Conservation (phyloP, 2,797 vertebrate genomes). For the Acipenser ruthenus region DNA sequence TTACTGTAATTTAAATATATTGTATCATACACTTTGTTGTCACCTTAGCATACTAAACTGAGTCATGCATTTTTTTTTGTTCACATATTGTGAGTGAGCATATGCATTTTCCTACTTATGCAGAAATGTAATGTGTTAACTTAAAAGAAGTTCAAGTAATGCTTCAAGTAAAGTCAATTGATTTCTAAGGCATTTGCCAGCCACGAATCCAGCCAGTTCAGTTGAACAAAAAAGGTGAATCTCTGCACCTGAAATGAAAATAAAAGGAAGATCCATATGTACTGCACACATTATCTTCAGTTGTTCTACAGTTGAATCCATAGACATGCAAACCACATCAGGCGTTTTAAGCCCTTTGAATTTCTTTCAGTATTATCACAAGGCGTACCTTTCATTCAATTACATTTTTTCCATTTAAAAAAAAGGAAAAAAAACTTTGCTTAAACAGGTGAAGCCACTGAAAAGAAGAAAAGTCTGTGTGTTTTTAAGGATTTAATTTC, state of each 20-base stretch:
- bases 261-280: conserved; percentile 32
- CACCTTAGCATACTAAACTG: not conserved
- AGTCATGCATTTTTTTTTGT: too few species aligned
- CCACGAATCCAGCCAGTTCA: not conserved
- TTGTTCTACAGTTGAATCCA: conserved; percentile 23
- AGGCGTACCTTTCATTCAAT: conserved; percentile 34
- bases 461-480: conserved; percentile 29
- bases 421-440: conserved; percentile 20
- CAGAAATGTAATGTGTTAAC: not conserved
- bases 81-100: too few species aligned
- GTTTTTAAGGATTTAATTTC: conserved; percentile 13
- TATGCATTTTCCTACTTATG: too few species aligned
- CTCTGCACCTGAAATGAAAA: conserved; percentile 27
- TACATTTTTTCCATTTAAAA: conserved; percentile 22
- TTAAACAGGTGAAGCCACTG: conserved; percentile 35
- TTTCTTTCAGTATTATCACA: conserved; percentile 31
- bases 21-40: not conserved
- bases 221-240: conserved; percentile 9
- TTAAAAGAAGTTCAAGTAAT: not conserved
- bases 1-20: not conserved
- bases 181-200: not conserved
- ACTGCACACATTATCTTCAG: conserved; percentile 40
- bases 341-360: conserved; percentile 39
- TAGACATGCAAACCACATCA: conserved; percentile 42
- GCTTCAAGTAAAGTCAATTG: not conserved